A percentile compares a stretch with the other conserved stretches of the same genome.
phyloP scores from a whole-genome alignment of 2,797 vertebrate species.

The Lepilemur ruficaudatus region DNA sequence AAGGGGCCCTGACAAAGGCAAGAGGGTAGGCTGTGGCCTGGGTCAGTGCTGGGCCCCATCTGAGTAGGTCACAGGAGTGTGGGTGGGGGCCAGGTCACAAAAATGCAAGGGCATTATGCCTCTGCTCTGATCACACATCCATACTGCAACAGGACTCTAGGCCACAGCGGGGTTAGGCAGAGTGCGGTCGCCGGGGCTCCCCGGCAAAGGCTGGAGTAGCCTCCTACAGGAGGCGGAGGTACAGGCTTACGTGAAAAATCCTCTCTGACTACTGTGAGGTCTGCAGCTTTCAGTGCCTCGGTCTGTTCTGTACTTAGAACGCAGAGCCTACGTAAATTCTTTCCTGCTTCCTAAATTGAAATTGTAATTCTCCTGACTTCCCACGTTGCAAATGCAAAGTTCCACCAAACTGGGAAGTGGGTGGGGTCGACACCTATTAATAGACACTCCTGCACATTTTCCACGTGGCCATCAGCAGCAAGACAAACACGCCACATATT shows the following conservation, averaged over 20 bases:
- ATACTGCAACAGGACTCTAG: accelerated
- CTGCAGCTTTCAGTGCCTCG: neutral
- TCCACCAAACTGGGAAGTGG: neutral
- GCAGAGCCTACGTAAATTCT: neutral
- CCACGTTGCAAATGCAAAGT: neutral
- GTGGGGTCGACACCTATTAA: too few species aligned
- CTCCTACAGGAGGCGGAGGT: too few species aligned
- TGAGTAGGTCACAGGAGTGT: neutral
- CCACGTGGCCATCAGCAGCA: neutral
- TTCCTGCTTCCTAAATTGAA: neutral
- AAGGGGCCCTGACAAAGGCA: neutral
- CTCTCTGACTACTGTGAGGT: neutral
- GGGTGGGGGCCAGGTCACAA: accelerated
- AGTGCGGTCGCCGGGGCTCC: neutral
- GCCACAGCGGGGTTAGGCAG: too few species aligned
- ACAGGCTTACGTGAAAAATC: accelerated
- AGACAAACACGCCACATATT: neutral
- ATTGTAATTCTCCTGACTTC: neutral
- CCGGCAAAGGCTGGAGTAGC: neutral
- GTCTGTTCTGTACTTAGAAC: neutral
- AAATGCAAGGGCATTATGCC: neutral
- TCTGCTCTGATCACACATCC: neutral
- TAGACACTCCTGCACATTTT: neutral
- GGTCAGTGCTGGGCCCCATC: neutral
- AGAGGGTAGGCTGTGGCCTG: neutral